Evolutionary conservation across 2,888 invertebrate genomes (phyloP).

Genomic region (Aromia moschata): DNA sequence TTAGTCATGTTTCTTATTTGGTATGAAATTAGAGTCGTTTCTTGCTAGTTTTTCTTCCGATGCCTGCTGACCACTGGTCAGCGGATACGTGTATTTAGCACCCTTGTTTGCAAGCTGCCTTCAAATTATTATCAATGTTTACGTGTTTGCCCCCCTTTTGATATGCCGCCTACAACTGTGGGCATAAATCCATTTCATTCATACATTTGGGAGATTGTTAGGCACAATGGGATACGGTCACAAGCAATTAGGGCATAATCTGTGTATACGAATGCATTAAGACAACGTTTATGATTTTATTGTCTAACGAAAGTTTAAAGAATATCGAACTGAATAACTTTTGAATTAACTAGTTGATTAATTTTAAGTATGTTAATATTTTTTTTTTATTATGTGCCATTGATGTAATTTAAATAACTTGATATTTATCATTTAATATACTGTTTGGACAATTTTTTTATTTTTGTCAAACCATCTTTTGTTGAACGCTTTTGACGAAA

Average conservation of each 20-base stretch:
- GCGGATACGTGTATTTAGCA: conserved; percentile 59
- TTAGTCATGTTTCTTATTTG: conserved; percentile 45
- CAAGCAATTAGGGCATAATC: not conserved
- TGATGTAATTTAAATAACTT: too few species aligned
- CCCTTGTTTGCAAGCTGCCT: conserved; percentile 62
- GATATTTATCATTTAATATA: too few species aligned
- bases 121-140: conserved; percentile 60
- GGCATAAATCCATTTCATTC: conserved; percentile 15
- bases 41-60: conserved; percentile 34
- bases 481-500: too few species aligned
- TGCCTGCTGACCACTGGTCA: conserved; percentile 58
- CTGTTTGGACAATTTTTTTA: too few species aligned
- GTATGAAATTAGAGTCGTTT: conserved; percentile 49
- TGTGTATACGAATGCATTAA: too few species aligned
- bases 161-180: conserved; percentile 34
- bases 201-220: conserved; percentile 14
- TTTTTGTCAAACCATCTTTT: too few species aligned
- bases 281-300: too few species aligned
- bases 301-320: too few species aligned
- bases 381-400: too few species aligned
- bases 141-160: conserved; percentile 43
- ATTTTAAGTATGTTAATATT: too few species aligned
- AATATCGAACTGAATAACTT: too few species aligned
- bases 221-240: conserved; percentile 8
- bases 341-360: too few species aligned